A percentile compares a stretch with the other conserved stretches of the same genome.
phyloP scores from a whole-genome alignment of 2,888 invertebrate species.

The Odontothrips loti region DNA sequence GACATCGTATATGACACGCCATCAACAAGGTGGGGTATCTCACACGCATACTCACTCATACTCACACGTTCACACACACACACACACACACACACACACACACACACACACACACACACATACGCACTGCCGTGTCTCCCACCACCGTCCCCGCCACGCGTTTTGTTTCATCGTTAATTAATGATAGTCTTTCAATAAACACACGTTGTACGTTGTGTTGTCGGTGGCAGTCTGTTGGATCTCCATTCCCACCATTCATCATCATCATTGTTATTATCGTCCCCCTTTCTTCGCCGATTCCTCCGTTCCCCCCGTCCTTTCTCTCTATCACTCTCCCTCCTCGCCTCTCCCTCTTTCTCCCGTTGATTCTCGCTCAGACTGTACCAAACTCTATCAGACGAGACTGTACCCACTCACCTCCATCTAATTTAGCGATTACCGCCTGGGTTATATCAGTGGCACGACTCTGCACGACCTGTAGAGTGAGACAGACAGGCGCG shows the following conservation, averaged over 20 bases:
- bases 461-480: too few species aligned
- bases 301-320: neutral
- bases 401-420: too few species aligned
- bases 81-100: too few species aligned
- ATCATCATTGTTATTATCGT: neutral
- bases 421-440: too few species aligned
- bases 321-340: neutral
- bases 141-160: neutral
- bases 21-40: neutral
- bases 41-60: too few species aligned
- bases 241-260: slow-evolving; percentile 1
- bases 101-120: too few species aligned
- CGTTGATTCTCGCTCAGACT: too few species aligned
- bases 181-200: slow-evolving; percentile 23
- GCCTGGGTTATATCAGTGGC: too few species aligned
- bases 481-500: too few species aligned
- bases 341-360: too few species aligned
- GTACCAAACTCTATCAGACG: too few species aligned
- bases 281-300: neutral
- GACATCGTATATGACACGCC: neutral
- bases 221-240: slow-evolving; percentile 11
- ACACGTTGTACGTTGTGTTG: neutral
- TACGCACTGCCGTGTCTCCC: neutral
- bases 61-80: too few species aligned
- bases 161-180: slow-evolving; percentile 13